Base-by-base conservation (phyloP, 92 coral and sea anemone species). In the Paramuricea clavata region DNA sequence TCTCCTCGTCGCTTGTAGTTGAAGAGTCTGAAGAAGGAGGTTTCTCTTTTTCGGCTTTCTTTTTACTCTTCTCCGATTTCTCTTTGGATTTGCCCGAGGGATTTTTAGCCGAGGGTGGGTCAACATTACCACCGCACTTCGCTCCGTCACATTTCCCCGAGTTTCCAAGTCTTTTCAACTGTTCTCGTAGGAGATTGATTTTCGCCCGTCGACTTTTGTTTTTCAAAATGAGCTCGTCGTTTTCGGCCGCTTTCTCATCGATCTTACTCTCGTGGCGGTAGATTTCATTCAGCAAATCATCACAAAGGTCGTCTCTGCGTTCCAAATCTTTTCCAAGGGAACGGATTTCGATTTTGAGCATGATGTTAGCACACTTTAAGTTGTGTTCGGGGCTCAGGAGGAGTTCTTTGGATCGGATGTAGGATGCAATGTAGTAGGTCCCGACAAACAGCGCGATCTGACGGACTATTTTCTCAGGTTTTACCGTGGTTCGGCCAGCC, bases 391-490 rank as follows among this genome's bases (percentile, higher is more conserved):
- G 67, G 17, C 65, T 7, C 64, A 76, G 43, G 60, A 21, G 31
- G 16, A 34, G 26, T 34, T 49, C 65, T 6, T 76, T 34, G 5
- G 82, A 49, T 21, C 36, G 49, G 41, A 76, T 28, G 68, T 50
- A 76, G 9, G 56, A 36, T 33, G 82, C 68, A 25, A 76, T 33
- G 68, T 49, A 76, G 68, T 76, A 76, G 23, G 82, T 76, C 11
- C n/a, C 82, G 68, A 76, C 82, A 26, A 76, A 76, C 82, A 76
- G 28, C 44, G 82, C 67, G 30, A 76, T 76, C 43, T 76, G 82
- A 27, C 82, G 82, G 26, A 76, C 82, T 10, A 50, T 76, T 8
- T 50, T 76, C 36, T 76, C 82, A 15, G 82, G 82, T 76, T 17
- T 76, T 2, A 76, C 82, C 8, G 82, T 76, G 4, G 82, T 76